A percentile compares a stretch with the other conserved stretches of the same genome.
Evolutionary conservation across 1,140 invertebrate genomes (phyloP).

Genomic region (Phymastichus coffea): DNA sequence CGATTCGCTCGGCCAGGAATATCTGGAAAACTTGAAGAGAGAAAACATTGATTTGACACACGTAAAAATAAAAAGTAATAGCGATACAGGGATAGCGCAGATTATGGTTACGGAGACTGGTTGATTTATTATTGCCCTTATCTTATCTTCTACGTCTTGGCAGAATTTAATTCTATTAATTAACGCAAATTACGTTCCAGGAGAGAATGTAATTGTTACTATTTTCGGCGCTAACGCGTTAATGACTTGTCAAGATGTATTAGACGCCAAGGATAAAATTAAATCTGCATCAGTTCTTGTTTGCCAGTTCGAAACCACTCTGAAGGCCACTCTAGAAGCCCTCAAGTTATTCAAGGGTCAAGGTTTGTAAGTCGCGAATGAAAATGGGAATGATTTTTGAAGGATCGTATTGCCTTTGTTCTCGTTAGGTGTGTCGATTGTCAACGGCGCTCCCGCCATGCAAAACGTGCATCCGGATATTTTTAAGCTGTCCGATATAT

Average conservation of each 20-base stretch:
- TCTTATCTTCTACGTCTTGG: not conserved
- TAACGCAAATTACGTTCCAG: conserved; percentile 55
- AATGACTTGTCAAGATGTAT: conserved; percentile 67
- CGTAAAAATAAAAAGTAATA: conserved; percentile 59
- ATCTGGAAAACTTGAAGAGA: conserved; percentile 68
- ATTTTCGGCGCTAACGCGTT: conserved; percentile 82
- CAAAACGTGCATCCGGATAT: conserved; percentile 64
- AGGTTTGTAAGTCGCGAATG: not conserved
- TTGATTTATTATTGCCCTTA: conserved; percentile 28
- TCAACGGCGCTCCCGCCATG: conserved; percentile 85
- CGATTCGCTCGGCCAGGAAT: conserved; percentile 81
- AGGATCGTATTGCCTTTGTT: not conserved
- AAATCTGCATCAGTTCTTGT: conserved; percentile 70
- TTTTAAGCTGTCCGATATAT: conserved; percentile 70
- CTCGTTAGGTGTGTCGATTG: conserved; percentile 64
- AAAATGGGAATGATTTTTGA: not conserved
- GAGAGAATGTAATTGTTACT: conserved; percentile 92
- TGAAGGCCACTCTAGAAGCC: conserved; percentile 73
- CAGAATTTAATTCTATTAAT: conserved; percentile 20
- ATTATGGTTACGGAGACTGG: conserved; percentile 72
- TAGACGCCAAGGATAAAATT: conserved; percentile 63
- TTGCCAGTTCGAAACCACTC: conserved; percentile 83
- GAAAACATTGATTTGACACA: conserved; percentile 66
- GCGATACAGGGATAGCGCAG: conserved; percentile 79
- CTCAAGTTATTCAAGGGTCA: conserved; percentile 65